Conservation (phyloP, 1,140 invertebrate species). For the Anoplophora glabripennis region DNA sequence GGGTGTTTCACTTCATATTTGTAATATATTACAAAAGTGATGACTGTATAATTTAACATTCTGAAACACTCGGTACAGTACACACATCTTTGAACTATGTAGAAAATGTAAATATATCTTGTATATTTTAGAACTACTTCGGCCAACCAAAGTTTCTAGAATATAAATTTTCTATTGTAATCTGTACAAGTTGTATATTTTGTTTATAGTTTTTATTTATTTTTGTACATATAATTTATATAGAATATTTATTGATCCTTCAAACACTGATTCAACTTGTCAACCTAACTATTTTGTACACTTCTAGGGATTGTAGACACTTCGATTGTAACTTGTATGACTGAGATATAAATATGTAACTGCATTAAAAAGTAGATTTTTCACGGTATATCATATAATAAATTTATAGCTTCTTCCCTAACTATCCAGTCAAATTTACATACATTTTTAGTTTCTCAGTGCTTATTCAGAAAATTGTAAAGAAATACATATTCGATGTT, state of each 20-base stretch:
- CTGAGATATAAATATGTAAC: too few species aligned
- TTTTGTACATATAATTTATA: constrained; percentile 32
- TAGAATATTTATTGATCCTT: constrained; percentile 21
- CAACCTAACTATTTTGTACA: constrained; percentile 10
- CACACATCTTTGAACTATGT: not conserved
- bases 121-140: constrained; percentile 30
- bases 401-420: not conserved
- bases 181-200: constrained; percentile 26
- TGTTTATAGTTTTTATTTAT: constrained; percentile 24
- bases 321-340: constrained; percentile 1
- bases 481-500: too few species aligned
- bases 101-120: constrained; percentile 23
- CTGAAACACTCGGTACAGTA: too few species aligned
- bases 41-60: too few species aligned
- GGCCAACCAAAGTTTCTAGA: constrained; percentile 26
- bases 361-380: constrained; percentile 10
- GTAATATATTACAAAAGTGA: too few species aligned
- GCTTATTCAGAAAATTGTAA: too few species aligned
- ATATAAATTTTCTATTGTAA: constrained; percentile 25
- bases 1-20: too few species aligned
- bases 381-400: constrained; percentile 16
- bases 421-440: not conserved
- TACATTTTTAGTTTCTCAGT: constrained; percentile 3
- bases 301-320: constrained; percentile 10
- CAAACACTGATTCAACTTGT: constrained; percentile 30